Evolutionary conservation across 1,140 invertebrate genomes (phyloP).

Genomic region (Probaryconus sp.): DNA sequence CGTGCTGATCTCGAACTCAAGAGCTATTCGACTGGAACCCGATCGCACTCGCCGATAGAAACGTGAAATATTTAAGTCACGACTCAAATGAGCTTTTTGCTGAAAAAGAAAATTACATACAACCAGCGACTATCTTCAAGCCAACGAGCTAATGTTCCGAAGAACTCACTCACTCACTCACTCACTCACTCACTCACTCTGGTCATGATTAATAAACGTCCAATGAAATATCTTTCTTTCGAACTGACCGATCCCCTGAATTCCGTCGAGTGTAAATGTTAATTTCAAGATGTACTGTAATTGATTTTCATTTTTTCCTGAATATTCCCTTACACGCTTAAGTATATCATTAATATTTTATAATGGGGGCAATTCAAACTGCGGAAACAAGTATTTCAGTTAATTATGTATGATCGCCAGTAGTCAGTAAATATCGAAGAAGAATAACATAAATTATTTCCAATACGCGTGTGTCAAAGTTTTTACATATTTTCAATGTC

Average conservation of each 20-base stretch:
- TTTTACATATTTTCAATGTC: no score
- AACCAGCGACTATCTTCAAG: no score
- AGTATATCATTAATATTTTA: slow-evolving; percentile 48
- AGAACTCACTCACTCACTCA: slow-evolving; percentile 23
- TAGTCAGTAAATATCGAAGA: no score
- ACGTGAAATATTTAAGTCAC: slow-evolving; percentile 58
- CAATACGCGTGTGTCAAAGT: no score
- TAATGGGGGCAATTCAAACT: slow-evolving; percentile 32
- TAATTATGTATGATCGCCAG: slow-evolving; percentile 46
- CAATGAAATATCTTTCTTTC: slow-evolving; percentile 54
- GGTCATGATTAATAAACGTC: slow-evolving; percentile 50
- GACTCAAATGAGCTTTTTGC: slow-evolving; percentile 59
- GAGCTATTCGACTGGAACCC: slow-evolving; percentile 42
- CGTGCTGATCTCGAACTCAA: slow-evolving; percentile 59
- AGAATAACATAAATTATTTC: no score
- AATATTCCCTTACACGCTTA: slow-evolving; percentile 15
- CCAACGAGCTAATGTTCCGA: slow-evolving; percentile 5
- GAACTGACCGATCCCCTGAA: no score
- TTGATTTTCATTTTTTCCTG: slow-evolving; percentile 38
- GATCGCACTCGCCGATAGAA: slow-evolving; percentile 62
- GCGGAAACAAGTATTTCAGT: slow-evolving; percentile 15
- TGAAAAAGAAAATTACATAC: slow-evolving; percentile 47
- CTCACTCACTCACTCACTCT: no score
- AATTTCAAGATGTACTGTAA: slow-evolving; percentile 38
- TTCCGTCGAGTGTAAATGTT: slow-evolving; percentile 47